Base-by-base conservation (phyloP, 2,888 invertebrate species). In the Drosophila neotestacea region DNA sequence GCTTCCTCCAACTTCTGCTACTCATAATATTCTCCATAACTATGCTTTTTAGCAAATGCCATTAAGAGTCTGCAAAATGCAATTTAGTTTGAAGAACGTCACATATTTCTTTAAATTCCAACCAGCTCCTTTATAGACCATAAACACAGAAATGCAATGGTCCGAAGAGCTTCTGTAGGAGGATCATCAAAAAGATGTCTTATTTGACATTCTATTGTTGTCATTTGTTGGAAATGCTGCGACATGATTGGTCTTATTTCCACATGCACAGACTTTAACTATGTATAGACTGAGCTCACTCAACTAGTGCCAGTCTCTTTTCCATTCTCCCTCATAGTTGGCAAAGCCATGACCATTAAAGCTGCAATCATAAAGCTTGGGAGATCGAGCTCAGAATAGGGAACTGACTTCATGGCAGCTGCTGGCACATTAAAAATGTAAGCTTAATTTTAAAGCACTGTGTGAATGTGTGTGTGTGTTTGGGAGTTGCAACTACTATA, bases 361-460 rank as follows among this genome's bases (percentile, higher is more conserved):
- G 82, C 61, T 61, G 36, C 67, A 69, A 73, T 73, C 85, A 85
- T 81, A 81, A 81, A 81, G 76, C 76, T 65, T 44, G 55, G 13
- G 13, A 11, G 50, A 2, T 16, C 13, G 22, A 42, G 65, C 34
- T 28, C 52, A 42, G 42, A 34, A 30, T 27, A 38, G 11, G n/a
- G 44, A 39, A 9, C 32, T 46, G 72, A 67, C 67, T 72, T 73
- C 46, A 47, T 67, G 66, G 38, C 64, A 46, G 64, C 39, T 56
- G 64, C 32, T 50, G 65, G 50, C 54, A 46, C 83, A 82, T 81
- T 81, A 82, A 81, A 77, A 85, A 82, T 81, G 82, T 79, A 81
- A 85, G 68, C 82, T 79, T 82, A 64, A 77, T 79, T 74, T 85
- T 74, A 79, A 81, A 71, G 77, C 71, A 51, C 41, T 38, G 44